Conservation (phyloP, 92 coral and sea anemone species). For the Heliopora coerulea region DNA sequence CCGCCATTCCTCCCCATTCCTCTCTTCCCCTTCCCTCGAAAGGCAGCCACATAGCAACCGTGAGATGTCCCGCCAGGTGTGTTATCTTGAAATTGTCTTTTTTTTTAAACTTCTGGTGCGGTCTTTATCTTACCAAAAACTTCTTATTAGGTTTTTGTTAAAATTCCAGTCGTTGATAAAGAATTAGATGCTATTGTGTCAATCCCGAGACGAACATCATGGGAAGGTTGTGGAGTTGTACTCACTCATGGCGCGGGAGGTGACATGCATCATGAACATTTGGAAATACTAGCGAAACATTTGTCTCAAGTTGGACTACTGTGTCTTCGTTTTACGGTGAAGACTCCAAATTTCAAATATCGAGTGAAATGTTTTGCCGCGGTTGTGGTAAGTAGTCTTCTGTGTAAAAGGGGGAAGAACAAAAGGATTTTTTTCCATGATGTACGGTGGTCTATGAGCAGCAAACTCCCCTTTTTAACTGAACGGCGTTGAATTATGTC, state of each 20-base stretch:
- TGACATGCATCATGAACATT: conserved; percentile 74
- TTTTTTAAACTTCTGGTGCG: background rate
- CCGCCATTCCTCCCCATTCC: too few species aligned
- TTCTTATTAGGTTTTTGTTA: conserved; percentile 56
- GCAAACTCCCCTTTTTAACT: too few species aligned
- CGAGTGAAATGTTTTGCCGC: conserved; percentile 79
- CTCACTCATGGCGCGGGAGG: conserved; percentile 95
- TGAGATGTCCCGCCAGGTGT: background rate
- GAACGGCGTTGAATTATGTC: background rate
- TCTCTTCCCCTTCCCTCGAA: too few species aligned
- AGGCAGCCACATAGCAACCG: background rate
- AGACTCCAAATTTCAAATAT: conserved; percentile 89
- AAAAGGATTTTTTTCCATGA: too few species aligned
- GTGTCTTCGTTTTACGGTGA: conserved; percentile 90
- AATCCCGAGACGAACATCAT: conserved; percentile 72
- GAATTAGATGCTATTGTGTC: conserved; percentile 75
- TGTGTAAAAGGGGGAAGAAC: background rate
- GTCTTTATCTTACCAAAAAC: conserved; percentile 24
- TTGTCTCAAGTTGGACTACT: conserved; percentile 81
- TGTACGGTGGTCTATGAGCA: too few species aligned
- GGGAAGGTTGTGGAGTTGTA: conserved; percentile 85
- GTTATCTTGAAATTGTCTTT: background rate
- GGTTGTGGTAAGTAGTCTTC: conserved; percentile 69
- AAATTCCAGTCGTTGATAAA: conserved; percentile 86
- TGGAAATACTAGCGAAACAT: conserved; percentile 75